Base-by-base conservation (phyloP, 2,888 invertebrate genomes). In the Metallyticus violacea region DNA sequence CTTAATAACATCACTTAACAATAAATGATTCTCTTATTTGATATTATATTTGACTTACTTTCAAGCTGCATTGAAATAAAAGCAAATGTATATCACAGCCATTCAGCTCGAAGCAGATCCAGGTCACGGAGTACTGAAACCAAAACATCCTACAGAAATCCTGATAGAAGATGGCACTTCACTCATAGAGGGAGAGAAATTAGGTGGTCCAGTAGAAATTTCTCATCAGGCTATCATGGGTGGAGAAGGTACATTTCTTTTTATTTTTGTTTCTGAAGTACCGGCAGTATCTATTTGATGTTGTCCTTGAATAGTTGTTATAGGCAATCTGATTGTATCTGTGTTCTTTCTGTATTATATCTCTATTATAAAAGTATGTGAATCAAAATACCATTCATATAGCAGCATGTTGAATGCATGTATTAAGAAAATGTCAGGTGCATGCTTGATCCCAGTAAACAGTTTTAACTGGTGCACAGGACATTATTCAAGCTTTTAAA, bases 201-300 rank as follows among this genome's bases (percentile, higher is more conserved):
- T 30, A 82, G 27, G 82, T 62, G 76, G 76, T 76, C 82, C 62
- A 62, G 27, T 26, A 83, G 83, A 83, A 77, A 83, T 77, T 77
- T 62, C 77, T 26, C 40, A 62, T 62, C 40, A 77, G 82, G 62
- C 26, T 27, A 26, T 86, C 82, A n/a, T 22, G 79, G 30, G 77
- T 82, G 86, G 86, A 86, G 86, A 78, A 86, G 86, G 86, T 86
- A 86, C 78, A 27, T 29, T 62, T 29, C 77, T 30, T 30, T 30
- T 77, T 77, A 1, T 84, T 62, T 9, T 84, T 29, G 29, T 26
- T 81, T 81, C 81, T 28, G 7, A n/a, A n/a, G n/a, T 40, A 7
- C 29, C 81, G 29, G 81, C 25, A 81, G 25, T 15, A 62, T 30
- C 40, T 62, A 62, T 62, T 62, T n/a, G n/a, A 62, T 62, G 40